Conservation (phyloP, 2,797 vertebrate species). For the Channa striata region DNA sequence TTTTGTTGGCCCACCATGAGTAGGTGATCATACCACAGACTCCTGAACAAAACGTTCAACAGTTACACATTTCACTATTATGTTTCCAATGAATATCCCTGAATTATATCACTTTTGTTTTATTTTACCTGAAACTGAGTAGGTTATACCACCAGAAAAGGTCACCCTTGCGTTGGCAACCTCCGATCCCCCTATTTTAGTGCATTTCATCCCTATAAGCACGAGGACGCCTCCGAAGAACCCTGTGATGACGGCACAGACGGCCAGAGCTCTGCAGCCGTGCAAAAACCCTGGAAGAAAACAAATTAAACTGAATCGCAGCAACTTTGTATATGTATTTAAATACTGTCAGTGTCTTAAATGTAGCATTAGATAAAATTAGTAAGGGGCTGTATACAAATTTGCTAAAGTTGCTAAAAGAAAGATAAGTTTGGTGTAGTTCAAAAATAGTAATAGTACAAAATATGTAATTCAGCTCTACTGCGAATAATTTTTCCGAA, state of each 20-base stretch:
- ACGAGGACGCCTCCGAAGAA: constrained; percentile 86
- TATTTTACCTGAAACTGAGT: constrained; percentile 80
- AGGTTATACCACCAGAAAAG: constrained; percentile 81
- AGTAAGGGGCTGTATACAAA: too few relatives aligned
- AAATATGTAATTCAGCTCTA: too few relatives aligned
- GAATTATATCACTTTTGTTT: too few relatives aligned
- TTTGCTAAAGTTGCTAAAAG: too few relatives aligned
- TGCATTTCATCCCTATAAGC: constrained; percentile 89
- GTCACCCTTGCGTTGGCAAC: constrained; percentile 82
- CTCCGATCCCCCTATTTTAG: constrained; percentile 88
- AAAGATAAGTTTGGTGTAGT: too few relatives aligned
- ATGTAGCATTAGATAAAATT: too few relatives aligned
- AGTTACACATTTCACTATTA: neutral
- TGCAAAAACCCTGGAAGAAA: constrained; percentile 80
- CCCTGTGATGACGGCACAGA: constrained; percentile 83
- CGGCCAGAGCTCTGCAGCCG: constrained; percentile 80
- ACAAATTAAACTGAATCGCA: neutral
- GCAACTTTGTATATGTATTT: neutral
- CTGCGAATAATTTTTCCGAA: too few relatives aligned
- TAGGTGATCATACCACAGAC: constrained; percentile 83
- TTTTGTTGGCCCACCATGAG: constrained; percentile 82
- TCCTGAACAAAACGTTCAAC: constrained; percentile 72
- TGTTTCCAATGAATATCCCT: too few relatives aligned
- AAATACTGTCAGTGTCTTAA: too few relatives aligned
- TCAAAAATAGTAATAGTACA: too few relatives aligned